Percentiles rank a stretch among this genome's conserved stretches.
Evolutionary conservation across 23 tunicate genomes (phyloP).

Genomic region (Halocynthia aurantium): DNA sequence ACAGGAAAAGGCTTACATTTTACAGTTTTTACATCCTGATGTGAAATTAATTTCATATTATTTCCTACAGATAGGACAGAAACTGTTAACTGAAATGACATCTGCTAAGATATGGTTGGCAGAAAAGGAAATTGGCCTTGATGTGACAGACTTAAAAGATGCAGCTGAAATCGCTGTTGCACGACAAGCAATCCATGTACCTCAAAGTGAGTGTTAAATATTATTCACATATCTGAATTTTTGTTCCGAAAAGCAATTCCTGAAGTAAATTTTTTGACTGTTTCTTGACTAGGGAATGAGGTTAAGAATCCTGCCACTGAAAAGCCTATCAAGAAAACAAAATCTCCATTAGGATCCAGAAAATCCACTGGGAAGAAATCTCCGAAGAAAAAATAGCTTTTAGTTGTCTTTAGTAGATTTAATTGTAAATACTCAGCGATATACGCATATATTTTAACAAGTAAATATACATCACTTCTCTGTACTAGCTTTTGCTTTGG

Average conservation of each 20-base stretch:
- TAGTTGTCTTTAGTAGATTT: not conserved
- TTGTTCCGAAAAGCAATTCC: not conserved
- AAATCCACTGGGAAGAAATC: constrained; percentile 28
- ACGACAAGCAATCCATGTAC: constrained; percentile 57
- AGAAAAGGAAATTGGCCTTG: constrained; percentile 33
- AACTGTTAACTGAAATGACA: constrained; percentile 42
- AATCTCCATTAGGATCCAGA: constrained; percentile 25
- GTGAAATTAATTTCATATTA: not conserved
- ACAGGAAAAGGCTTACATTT: no score
- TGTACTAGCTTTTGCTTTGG: no score
- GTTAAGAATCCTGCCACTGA: constrained; percentile 1
- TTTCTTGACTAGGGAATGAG: not conserved
- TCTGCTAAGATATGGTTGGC: constrained; percentile 32
- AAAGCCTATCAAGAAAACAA: constrained; percentile 13
- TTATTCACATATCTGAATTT: not conserved
- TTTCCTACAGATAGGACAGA: constrained; percentile 28
- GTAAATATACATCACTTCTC: no score
- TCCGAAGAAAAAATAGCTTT: not conserved
- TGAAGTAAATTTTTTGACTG: not conserved
- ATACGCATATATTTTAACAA: no score
- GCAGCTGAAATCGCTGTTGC: constrained; percentile 46
- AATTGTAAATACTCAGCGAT: no score
- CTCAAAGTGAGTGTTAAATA: constrained; percentile 2
- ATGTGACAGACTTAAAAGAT: constrained; percentile 42
- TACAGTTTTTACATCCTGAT: not conserved